Percentiles rank a stretch among this genome's conserved stretches.
phyloP scores from a whole-genome alignment of 1,140 invertebrate species.

The Monomorium pharaonis region DNA sequence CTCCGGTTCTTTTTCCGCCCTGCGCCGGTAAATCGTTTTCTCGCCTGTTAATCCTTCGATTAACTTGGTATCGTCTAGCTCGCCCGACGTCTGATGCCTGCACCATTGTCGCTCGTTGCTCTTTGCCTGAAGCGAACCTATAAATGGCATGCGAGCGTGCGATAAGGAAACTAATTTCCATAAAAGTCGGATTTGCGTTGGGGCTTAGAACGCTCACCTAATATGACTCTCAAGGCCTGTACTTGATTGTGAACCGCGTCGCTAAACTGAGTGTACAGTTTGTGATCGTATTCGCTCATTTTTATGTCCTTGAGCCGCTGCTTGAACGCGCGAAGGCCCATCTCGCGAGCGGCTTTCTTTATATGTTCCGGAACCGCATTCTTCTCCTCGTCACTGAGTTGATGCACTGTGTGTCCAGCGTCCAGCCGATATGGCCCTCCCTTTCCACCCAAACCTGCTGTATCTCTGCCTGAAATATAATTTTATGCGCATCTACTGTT shows the following conservation, averaged over 20 bases:
- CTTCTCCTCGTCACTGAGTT: constrained; percentile 95
- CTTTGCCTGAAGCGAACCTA: constrained; percentile 93
- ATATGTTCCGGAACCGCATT: constrained; percentile 95
- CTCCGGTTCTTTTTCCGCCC: constrained; percentile 94
- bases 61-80: constrained; percentile 97
- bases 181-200: not conserved
- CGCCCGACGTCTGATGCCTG: constrained; percentile 96
- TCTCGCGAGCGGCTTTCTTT: constrained; percentile 94
- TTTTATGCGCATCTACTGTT: not conserved
- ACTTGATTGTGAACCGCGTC: constrained; percentile 92
- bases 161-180: not conserved
- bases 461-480: constrained; percentile 88
- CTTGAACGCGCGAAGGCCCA: constrained; percentile 96
- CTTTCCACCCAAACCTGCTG: constrained; percentile 97
- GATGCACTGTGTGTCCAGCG: constrained; percentile 95
- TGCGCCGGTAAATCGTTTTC: constrained; percentile 94
- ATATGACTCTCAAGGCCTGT: constrained; percentile 87
- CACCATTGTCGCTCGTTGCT: constrained; percentile 97
- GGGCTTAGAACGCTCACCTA: constrained; percentile 81
- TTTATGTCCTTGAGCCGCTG: constrained; percentile 95
- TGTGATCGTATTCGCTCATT: constrained; percentile 97
- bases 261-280: constrained; percentile 93
- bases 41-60: constrained; percentile 98
- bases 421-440: constrained; percentile 97
- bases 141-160: not conserved